A percentile compares a stretch with the other conserved stretches of the same genome.
Conservation (phyloP, 2,888 invertebrate genomes). For the Tenthredo distinguenda region DNA sequence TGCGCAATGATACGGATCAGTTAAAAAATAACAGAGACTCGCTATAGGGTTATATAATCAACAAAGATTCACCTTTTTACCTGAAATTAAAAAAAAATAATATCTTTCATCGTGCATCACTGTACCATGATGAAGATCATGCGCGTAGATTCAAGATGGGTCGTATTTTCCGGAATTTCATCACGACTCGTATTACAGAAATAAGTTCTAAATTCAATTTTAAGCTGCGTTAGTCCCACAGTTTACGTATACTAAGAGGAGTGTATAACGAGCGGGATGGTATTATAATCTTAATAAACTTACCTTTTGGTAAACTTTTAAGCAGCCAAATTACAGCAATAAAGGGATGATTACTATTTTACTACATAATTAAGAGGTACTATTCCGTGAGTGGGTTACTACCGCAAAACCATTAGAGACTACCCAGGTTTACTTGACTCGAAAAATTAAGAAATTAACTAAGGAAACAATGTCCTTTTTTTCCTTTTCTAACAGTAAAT, state of each 20-base stretch:
- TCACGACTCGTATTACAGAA: constrained; percentile 5
- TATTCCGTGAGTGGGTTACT: constrained; percentile 45
- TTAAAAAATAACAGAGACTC: background rate
- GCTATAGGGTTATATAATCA: background rate
- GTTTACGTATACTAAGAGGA: constrained; percentile 14
- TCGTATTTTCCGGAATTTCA: constrained; percentile 11
- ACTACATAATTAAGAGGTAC: constrained; percentile 50
- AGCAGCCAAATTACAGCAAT: constrained; percentile 47
- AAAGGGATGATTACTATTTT: constrained; percentile 50
- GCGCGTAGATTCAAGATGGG: background rate
- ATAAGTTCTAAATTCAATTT: constrained; percentile 41
- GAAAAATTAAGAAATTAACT: constrained; percentile 39
- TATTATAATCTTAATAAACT: constrained; percentile 49
- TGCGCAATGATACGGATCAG: constrained; percentile 6
- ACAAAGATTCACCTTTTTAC: background rate
- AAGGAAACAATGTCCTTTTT: constrained; percentile 23
- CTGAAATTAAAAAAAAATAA: background rate
- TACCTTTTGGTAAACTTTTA: constrained; percentile 47
- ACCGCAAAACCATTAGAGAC: constrained; percentile 33
- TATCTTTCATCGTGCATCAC: background rate
- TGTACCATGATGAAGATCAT: background rate
- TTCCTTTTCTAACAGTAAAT: constrained; percentile 22
- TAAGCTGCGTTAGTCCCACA: constrained; percentile 6
- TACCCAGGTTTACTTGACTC: background rate
- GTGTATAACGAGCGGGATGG: constrained; percentile 34